Conservation (phyloP, 2,797 vertebrate genomes). For the Notolabrus celidotus region DNA sequence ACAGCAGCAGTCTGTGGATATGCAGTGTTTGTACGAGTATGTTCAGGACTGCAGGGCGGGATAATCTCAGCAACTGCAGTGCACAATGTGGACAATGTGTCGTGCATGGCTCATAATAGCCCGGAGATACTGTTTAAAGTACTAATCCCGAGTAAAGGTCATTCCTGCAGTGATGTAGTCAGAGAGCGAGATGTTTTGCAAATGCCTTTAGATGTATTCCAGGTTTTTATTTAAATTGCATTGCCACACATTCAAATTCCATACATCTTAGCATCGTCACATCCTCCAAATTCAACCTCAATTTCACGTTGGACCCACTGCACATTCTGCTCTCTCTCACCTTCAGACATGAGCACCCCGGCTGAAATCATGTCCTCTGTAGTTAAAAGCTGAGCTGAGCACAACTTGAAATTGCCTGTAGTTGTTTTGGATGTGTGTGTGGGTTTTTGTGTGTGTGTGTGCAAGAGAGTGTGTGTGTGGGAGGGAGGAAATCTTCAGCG, state of each 20-base stretch:
- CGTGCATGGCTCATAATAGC: conserved; percentile 61
- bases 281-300: conserved; percentile 11
- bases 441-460: background rate
- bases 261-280: background rate
- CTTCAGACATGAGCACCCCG: conserved; percentile 45
- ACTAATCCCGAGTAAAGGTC: conserved; percentile 75
- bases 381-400: conserved; percentile 61
- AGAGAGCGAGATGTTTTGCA: conserved; percentile 4
- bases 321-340: conserved; percentile 56
- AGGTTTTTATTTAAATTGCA: conserved; percentile 8
- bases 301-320: conserved; percentile 31
- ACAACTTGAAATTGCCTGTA: conserved; percentile 63
- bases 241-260: background rate
- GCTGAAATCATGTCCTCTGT: conserved; percentile 45
- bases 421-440: background rate
- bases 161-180: conserved; percentile 45
- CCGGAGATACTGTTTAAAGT: conserved; percentile 72
- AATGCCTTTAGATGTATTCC: conserved; percentile 21
- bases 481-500: background rate
- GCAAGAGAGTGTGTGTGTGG: background rate
- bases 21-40: conserved; percentile 36
- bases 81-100: conserved; percentile 67
- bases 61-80: conserved; percentile 51
- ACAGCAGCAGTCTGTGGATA: conserved; percentile 14
- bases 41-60: conserved; percentile 30